A percentile compares a stretch with the other conserved stretches of the same genome.
These are phyloP conservation scores for Parnassius orleans DNA, from an alignment of 2,888 invertebrate species.

Conservation along the genomic window DNA sequence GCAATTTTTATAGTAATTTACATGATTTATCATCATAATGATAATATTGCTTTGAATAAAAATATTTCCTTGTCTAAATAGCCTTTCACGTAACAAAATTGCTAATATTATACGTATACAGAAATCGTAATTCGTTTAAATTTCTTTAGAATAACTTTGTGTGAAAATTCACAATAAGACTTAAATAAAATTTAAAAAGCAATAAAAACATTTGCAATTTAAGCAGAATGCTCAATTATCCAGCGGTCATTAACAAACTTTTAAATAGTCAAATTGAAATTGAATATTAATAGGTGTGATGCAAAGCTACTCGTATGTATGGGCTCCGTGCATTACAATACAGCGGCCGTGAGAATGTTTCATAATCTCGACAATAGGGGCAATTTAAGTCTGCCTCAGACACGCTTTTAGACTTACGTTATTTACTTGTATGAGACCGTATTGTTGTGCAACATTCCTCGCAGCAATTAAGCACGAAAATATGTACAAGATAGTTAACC, in stretches of 20 bases:
- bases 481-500: conserved; percentile 8
- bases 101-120: no score
- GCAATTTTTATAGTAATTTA: no score
- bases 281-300: conserved; percentile 40
- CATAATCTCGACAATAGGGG: conserved; percentile 63
- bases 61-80: no score
- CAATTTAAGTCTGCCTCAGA: conserved; percentile 61
- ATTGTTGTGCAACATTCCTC: conserved; percentile 45
- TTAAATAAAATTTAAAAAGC: neutral
- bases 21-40: no score
- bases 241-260: conserved; percentile 25
- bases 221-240: conserved; percentile 8
- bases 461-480: conserved; percentile 37
- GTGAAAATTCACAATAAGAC: no score
- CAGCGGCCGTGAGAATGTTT: conserved; percentile 67
- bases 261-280: conserved; percentile 29
- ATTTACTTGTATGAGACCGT: conserved; percentile 48
- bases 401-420: conserved; percentile 54
- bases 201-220: conserved; percentile 25
- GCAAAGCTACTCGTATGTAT: conserved; percentile 36
- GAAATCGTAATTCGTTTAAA: no score
- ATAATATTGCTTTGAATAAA: no score
- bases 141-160: no score
- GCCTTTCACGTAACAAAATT: no score
- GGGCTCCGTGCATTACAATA: conserved; percentile 49